phyloP scores from a whole-genome alignment of 1,140 invertebrate genomes.

The Drosophila mojavensis region DNA sequence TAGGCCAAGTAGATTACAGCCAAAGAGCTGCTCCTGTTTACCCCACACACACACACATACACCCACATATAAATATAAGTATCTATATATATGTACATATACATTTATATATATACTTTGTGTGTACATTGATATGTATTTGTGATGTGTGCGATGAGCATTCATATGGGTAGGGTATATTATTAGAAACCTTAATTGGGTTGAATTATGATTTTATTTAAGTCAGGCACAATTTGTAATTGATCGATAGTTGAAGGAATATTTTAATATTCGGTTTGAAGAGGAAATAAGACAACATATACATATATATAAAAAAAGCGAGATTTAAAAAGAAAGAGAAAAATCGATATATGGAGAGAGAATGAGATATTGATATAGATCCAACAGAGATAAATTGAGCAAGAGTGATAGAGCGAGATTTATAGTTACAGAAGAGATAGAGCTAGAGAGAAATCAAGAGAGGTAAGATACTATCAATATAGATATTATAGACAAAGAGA shows the following conservation, averaged over 20 bases:
- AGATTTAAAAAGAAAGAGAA: too few species aligned
- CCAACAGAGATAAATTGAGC: not conserved
- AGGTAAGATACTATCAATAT: too few species aligned
- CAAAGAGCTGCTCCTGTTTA: constrained; percentile 49
- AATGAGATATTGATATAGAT: too few species aligned
- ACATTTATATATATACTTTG: not conserved
- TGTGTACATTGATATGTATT: not conserved
- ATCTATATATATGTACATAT: constrained; percentile 3
- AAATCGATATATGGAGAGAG: too few species aligned
- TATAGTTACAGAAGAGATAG: too few species aligned
- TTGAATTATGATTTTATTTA: constrained; percentile 24
- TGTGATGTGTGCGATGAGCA: not conserved
- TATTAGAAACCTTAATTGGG: constrained; percentile 24
- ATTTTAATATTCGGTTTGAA: too few species aligned
- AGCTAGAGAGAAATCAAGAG: too few species aligned
- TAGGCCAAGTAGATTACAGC: constrained; percentile 79
- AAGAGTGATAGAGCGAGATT: not conserved
- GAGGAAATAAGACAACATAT: not conserved
- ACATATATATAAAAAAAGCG: too few species aligned
- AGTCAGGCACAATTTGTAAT: not conserved
- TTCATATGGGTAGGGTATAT: constrained; percentile 1
- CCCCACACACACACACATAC: not conserved
- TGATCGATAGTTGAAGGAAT: not conserved
- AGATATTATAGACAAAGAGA: not conserved
- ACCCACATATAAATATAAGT: constrained; percentile 6